Percentiles rank a stretch among this genome's conserved stretches.
These are phyloP conservation scores for Ceraclea dissimilis DNA, from an alignment of 2,888 invertebrate genomes.

Conservation along the genomic window DNA sequence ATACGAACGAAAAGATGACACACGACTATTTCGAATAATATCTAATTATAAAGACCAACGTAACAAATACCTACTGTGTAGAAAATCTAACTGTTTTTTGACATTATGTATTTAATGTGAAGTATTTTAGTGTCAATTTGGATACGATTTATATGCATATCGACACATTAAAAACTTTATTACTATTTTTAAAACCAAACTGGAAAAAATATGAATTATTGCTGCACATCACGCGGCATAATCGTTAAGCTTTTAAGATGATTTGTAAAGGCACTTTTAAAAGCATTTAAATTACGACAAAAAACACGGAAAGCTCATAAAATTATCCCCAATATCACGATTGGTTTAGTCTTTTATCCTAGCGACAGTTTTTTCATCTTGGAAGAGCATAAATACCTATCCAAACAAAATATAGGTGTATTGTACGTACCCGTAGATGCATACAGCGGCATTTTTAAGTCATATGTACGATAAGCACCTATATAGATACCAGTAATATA, in stretches of 20 bases:
- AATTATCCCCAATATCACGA: background rate
- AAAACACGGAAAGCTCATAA: background rate
- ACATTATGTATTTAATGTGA: no score
- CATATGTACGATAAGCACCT: no score
- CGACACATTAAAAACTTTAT: background rate
- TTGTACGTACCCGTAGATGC: background rate
- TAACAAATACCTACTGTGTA: no score
- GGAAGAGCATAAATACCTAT: no score
- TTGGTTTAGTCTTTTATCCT: background rate
- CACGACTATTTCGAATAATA: no score
- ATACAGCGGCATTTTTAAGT: background rate
- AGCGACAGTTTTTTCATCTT: background rate
- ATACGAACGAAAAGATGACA: no score
- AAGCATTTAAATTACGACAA: background rate
- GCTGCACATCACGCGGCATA: background rate
- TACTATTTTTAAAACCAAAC: background rate
- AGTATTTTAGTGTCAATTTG: background rate
- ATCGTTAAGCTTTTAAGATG: background rate
- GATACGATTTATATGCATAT: background rate
- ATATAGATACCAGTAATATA: no score
- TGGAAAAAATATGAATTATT: background rate
- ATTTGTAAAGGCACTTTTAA: constrained; percentile 1
- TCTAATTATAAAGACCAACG: no score
- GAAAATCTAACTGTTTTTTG: no score
- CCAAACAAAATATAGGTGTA: no score